These are phyloP conservation scores for Aptenodytes patagonicus DNA, from an alignment of 2,113 vertebrate genomes.

Conservation along the genomic window DNA sequence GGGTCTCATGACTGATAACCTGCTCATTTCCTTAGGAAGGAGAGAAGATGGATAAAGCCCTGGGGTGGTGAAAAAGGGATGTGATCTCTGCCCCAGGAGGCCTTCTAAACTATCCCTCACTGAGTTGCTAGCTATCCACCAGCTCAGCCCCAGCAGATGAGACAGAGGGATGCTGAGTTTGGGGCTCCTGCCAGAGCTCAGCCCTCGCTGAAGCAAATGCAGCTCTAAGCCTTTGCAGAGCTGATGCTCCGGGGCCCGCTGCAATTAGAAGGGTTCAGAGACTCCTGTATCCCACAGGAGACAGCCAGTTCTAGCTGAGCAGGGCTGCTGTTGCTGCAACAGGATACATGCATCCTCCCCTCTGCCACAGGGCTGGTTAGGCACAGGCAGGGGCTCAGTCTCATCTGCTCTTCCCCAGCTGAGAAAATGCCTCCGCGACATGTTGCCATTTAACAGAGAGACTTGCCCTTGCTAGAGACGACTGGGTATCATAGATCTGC, in stretches of 20 bases:
- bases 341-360: accelerated
- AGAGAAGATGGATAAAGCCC: not conserved
- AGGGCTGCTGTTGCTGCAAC: not conserved
- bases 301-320: not conserved
- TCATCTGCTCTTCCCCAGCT: not conserved
- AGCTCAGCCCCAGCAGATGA: not conserved
- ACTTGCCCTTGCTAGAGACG: not conserved
- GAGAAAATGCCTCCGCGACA: not conserved
- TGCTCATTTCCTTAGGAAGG: not conserved
- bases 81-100: not conserved
- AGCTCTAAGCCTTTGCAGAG: not conserved
- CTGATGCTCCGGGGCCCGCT: not conserved
- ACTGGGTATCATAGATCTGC: not conserved
- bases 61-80: not conserved
- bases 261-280: not conserved
- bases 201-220: not conserved
- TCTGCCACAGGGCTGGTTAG: too few species aligned
- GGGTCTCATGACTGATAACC: not conserved
- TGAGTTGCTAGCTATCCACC: not conserved
- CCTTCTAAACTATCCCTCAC: not conserved
- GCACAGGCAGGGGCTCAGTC: not conserved
- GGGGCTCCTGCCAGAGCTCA: not conserved
- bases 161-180: not conserved
- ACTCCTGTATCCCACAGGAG: not conserved
- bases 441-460: not conserved